Conservation (phyloP, 2,113 vertebrate species). For the Nycticryphes semicollaris region DNA sequence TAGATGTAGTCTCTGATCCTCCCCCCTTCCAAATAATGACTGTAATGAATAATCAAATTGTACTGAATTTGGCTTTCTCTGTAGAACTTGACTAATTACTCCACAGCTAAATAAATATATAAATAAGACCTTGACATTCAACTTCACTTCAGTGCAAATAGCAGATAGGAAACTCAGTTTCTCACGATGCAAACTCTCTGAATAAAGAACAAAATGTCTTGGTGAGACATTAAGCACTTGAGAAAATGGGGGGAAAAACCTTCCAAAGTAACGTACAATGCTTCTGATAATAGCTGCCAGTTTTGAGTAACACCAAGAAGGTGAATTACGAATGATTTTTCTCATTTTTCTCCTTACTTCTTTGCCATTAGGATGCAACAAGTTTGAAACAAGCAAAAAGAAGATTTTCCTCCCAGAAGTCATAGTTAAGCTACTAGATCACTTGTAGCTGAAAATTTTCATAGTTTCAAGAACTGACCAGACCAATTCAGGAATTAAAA, state of each 20-base stretch:
- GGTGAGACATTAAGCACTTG: background rate
- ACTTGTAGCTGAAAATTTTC: background rate
- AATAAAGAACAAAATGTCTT: conserved; percentile 3
- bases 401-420: background rate
- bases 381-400: background rate
- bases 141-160: conserved; percentile 5
- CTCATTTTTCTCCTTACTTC: background rate
- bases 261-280: background rate
- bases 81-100: conserved; percentile 31
- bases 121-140: conserved; percentile 39
- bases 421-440: background rate
- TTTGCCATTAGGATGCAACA: background rate
- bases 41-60: background rate
- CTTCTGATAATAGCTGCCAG: background rate
- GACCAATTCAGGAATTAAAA: background rate
- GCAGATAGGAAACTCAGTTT: background rate
- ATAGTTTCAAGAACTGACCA: background rate
- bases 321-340: background rate
- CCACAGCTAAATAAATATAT: conserved; percentile 28
- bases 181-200: background rate
- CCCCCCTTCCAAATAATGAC: background rate
- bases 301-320: background rate
- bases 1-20: background rate
- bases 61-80: background rate
- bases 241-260: background rate